Base-by-base conservation (phyloP, 2,797 vertebrate species). In the Anguilla marmorata region DNA sequence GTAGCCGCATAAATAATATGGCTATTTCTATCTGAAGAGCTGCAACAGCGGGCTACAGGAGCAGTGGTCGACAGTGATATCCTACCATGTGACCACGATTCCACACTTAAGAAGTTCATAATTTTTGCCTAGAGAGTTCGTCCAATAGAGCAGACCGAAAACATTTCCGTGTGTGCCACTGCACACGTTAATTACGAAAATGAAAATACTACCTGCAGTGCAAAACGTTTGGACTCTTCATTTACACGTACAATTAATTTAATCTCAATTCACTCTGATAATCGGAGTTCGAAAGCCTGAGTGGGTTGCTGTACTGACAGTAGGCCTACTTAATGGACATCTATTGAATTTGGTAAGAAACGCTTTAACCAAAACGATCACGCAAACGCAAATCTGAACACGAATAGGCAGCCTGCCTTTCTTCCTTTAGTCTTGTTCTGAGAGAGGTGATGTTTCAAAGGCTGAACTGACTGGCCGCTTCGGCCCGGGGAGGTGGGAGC, bases 401-500 rank as follows among this genome's bases (percentile, higher is more conserved):
- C 14, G 56, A 58, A 58, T 3, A 58, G 14, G 56, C 56, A 2
- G 56, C 24, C 19, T 41, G 19, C 80, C 24, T 24, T n/a, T n/a
- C 50, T 84, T 21, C 41, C 69, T 24, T 27, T 16, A n/a, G 48
- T n/a, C 0, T 11, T 30, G 24, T 33, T 21, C 14, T 56, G 21
- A 84, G 52, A n/a, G 45, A n/a, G 79, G 79, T 11, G 76, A 48
- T 14, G 27, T 4, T 14, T 30, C 0, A 33, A 24, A 79, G 30
- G 74, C 74, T 79, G 37, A 21, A 7, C 16, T 14, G 33, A 21
- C 2, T 3, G 12, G 56, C 58, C 52, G 1, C n/a, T 85, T 56
- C 84, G 27, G 56, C 41, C 84, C 84, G 14, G 84, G 84, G 84
- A 85, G 50, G 30, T 58, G 56, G 84, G 56, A 58, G 19, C 52